Percentiles rank a stretch among this genome's conserved stretches.
These are phyloP conservation scores for Lycia hirtaria DNA, from an alignment of 2,888 invertebrate genomes.

Conservation along the genomic window DNA sequence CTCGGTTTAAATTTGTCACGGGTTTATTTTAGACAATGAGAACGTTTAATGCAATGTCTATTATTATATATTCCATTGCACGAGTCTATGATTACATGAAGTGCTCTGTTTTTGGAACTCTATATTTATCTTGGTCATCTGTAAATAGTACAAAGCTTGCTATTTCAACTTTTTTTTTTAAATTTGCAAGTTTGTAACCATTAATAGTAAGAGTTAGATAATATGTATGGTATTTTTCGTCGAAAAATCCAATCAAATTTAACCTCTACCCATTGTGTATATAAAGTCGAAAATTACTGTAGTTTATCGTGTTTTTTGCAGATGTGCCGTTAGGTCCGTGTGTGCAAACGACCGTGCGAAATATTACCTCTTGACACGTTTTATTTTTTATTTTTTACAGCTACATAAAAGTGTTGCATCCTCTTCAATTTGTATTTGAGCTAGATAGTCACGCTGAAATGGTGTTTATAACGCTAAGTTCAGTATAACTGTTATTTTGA, in stretches of 20 bases:
- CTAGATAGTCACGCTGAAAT: conserved; percentile 28
- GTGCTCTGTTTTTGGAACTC: conserved; percentile 17
- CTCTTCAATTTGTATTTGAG: conserved; percentile 45
- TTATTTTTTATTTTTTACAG: conserved; percentile 60
- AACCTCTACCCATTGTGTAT: conserved; percentile 1
- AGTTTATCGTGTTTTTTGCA: conserved; percentile 56
- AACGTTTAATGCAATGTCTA: conserved; percentile 68
- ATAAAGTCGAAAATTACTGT: conserved; percentile 32
- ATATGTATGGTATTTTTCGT: not conserved
- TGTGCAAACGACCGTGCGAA: conserved; percentile 51
- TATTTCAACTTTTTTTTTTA: not conserved
- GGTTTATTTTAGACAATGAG: conserved; percentile 71
- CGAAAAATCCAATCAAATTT: conserved; percentile 5
- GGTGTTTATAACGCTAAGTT: conserved; percentile 8
- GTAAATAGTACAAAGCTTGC: conserved; percentile 5
- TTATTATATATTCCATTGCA: conserved; percentile 36
- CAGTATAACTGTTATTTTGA: conserved; percentile 13
- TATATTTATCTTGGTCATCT: conserved; percentile 15
- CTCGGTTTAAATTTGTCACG: conserved; percentile 73
- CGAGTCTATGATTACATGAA: conserved; percentile 25
- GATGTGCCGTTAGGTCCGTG: conserved; percentile 51
- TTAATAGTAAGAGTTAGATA: not conserved
- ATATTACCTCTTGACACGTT: conserved; percentile 53
- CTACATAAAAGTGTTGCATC: conserved; percentile 47
- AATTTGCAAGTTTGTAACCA: not conserved